Evolutionary conservation across 2,888 invertebrate species (phyloP), one percentile per base, ranked within the genome.

Genomic region (Osedax frankpressi): DNA sequence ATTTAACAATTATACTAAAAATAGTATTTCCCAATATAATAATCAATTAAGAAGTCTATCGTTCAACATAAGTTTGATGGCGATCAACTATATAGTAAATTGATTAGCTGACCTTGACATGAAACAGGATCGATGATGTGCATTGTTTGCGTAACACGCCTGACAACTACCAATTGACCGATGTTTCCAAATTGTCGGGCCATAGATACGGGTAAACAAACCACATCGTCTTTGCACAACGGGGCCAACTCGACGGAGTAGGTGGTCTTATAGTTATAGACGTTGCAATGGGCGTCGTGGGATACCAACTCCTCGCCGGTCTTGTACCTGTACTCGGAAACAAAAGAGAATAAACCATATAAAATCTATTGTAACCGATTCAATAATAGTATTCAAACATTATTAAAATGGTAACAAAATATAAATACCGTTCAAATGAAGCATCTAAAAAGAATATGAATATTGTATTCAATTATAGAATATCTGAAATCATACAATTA

Each of bases 251-350:
- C 96, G 77, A 98, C 90, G 76, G 92, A 91, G 80, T 82, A 87
- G 3, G 94, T 92, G 82, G 91, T 92, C 85, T 99, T 99, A 86
- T 95, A 97, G 84, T 96, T 96, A 85, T 92, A 96, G 19, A 90
- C 88, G 82, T 98, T 98, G 84, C 92, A 96, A 85, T 94, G 94
- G 74, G 93, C 91, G 85, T 99, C 98, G 81, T 97, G 97, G 0
- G 97, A 95, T 79, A 97, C 91, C 62, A 97, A 87, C 81, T 94
- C 94, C 84, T 97, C 95, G 0, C 96, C 94, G 81, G 92, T 91
- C 78, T 91, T 90, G 81, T 90, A 89, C 81, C 91, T 86, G 79
- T 11, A 19, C 44, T 6, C 44, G 44, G 44, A n/a, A n/a, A n/a
- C n/a, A n/a, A n/a, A n/a, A n/a, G n/a, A n/a, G n/a, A n/a, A n/a